phyloP scores from a whole-genome alignment of 2,797 vertebrate species.

The Scleropages formosus region DNA sequence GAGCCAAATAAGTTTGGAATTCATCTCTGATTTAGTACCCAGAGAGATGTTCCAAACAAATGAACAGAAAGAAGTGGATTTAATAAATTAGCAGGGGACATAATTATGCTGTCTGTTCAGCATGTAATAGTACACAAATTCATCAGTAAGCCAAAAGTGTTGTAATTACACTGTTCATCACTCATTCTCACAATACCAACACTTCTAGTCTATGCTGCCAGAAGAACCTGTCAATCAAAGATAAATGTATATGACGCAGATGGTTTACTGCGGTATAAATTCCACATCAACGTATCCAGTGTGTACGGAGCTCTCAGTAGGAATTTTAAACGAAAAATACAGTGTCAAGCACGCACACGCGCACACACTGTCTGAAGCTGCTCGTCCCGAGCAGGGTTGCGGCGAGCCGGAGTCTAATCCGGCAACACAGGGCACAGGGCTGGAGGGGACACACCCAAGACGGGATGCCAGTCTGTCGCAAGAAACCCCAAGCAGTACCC shows the following conservation, averaged over 20 bases:
- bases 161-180: slow-evolving; percentile 71
- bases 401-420: too few relatives aligned
- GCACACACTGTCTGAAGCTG: too few relatives aligned
- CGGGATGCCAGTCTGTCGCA: too few relatives aligned
- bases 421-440: too few relatives aligned
- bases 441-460: too few relatives aligned
- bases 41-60: slow-evolving; percentile 53
- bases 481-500: too few relatives aligned
- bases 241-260: slow-evolving; percentile 59
- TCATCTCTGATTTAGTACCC: slow-evolving; percentile 44
- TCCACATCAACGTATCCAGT: slow-evolving; percentile 1
- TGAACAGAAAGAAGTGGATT: slow-evolving; percentile 52
- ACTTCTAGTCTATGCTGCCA: slow-evolving; percentile 29
- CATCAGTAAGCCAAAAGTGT: slow-evolving; percentile 35
- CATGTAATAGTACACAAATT: slow-evolving; percentile 63
- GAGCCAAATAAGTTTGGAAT: slow-evolving; percentile 60
- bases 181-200: slow-evolving; percentile 46
- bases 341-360: too few relatives aligned
- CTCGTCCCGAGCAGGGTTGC: too few relatives aligned
- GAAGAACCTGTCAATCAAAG: slow-evolving; percentile 64
- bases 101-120: slow-evolving; percentile 77
- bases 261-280: slow-evolving; percentile 1
- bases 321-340: background rate
- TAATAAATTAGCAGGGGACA: slow-evolving; percentile 75
- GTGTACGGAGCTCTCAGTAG: background rate